Evolutionary conservation across 2,113 vertebrate species (phyloP), one percentile per base, ranked within the genome.

Genomic region (Peromyscus leucopus): DNA sequence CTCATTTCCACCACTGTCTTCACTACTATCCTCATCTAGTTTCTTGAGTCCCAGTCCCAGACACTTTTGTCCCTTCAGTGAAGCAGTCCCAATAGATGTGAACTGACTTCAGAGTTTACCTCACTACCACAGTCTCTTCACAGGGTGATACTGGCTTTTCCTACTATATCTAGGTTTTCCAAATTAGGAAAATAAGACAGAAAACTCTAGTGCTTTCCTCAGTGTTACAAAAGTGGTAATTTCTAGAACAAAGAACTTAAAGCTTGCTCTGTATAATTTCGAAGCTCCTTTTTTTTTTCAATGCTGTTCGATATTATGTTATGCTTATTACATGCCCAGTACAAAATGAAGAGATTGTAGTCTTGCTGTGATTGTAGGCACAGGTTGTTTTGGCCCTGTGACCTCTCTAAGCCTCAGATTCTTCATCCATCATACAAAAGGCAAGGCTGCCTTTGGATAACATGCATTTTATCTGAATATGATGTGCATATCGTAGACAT

Each of bases 301-400:
- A 4, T 26, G 33, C 59, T 16, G 46, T 71, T 59, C 94, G 96
- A 96, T 97, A 95, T 92, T 95, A 0, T 96, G 97, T 94, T 94
- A 57, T 94, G 87, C n/a, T 48, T 36, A 69, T 75, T n/a, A 78
- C 80, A 69, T 55, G 46, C n/a, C 84, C 82, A 2, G 15, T 17
- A 42, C 36, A 24, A 21, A 72, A 5, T 26, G 26, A 59, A 36
- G 46, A 74, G 1, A 31, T 2, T 19, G 13, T 11, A 71, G 75
- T 28, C 92, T 84, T 67, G 15, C 3, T 13, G 12, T 55, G 11
- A 55, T 55, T 55, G 12, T 55, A 61, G 75, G 55, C 33, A n/a
- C 9, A 63, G 36, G 21, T 16, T 31, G 33, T 55, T 82, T 48
- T 69, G 76, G n/a, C 36, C 75, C 46, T 71, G 12, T 65, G 76